These are phyloP conservation scores for Melanotaenia boesemani DNA, from an alignment of 2,797 vertebrate species.

Conservation along the genomic window DNA sequence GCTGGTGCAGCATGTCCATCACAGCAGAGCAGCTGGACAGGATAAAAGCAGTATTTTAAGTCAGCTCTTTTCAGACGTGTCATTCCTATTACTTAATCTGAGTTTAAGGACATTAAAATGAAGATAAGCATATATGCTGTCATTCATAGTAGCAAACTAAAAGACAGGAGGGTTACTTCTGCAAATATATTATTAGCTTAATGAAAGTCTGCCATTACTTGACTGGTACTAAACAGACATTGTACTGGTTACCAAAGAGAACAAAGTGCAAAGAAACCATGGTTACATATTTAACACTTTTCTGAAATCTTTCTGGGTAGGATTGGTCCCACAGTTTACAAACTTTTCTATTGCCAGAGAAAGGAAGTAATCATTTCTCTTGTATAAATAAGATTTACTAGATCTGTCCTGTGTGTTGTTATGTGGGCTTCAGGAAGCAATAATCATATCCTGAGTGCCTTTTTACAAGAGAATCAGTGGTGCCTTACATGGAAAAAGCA, in stretches of 20 bases:
- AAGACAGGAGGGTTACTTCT: not conserved
- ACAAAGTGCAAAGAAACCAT: no score
- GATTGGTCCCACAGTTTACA: no score
- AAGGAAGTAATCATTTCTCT: not conserved
- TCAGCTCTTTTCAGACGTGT: not conserved
- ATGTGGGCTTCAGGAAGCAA: not conserved
- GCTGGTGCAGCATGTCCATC: slow-evolving; percentile 9
- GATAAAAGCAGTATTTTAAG: not conserved
- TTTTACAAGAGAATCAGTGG: not conserved
- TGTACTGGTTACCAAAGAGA: not conserved
- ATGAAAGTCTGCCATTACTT: not conserved
- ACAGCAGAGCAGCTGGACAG: slow-evolving; percentile 6
- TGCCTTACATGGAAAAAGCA: not conserved
- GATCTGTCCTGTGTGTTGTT: not conserved
- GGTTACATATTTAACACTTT: no score
- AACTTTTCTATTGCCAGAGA: no score
- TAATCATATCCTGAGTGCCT: not conserved
- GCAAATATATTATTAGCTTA: not conserved
- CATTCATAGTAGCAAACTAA: not conserved
- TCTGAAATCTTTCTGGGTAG: no score
- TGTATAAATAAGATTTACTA: not conserved
- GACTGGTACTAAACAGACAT: not conserved
- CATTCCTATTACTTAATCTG: not conserved
- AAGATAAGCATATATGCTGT: not conserved
- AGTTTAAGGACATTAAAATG: not conserved